Conservation (phyloP, 2,113 vertebrate genomes). For the Psittacula cyanocephala region DNA sequence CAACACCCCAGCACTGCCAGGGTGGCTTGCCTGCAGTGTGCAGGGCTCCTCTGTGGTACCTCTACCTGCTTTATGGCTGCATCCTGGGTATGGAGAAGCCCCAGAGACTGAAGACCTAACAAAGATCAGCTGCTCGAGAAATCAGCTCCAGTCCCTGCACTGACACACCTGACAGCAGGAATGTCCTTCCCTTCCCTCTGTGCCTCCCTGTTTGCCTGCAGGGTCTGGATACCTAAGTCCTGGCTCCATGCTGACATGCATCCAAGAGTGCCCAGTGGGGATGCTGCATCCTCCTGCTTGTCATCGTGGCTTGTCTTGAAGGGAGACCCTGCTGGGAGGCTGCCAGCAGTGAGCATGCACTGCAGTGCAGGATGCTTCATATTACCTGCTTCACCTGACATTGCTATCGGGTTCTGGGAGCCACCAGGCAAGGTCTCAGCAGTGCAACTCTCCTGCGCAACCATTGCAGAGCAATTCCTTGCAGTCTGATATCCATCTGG, state of each 20-base stretch:
- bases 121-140: neutral
- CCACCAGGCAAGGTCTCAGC: neutral
- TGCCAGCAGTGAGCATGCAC: neutral
- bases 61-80: neutral
- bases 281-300: neutral
- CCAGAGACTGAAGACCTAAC: neutral
- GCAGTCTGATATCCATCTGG: neutral
- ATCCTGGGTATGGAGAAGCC: neutral
- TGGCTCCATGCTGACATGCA: neutral
- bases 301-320: accelerated
- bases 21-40: neutral
- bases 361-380: accelerated
- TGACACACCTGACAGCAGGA: neutral
- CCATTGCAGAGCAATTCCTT: neutral
- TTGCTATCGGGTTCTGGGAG: neutral
- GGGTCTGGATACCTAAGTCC: neutral
- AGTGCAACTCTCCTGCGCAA: neutral
- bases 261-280: accelerated
- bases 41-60: neutral
- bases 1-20: neutral
- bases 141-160: neutral
- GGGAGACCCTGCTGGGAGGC: neutral
- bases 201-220: neutral
- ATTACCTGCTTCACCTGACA: neutral
- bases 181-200: neutral